phyloP scores from a whole-genome alignment of 2,797 vertebrate species.

The Phataginus tetradactyla region DNA sequence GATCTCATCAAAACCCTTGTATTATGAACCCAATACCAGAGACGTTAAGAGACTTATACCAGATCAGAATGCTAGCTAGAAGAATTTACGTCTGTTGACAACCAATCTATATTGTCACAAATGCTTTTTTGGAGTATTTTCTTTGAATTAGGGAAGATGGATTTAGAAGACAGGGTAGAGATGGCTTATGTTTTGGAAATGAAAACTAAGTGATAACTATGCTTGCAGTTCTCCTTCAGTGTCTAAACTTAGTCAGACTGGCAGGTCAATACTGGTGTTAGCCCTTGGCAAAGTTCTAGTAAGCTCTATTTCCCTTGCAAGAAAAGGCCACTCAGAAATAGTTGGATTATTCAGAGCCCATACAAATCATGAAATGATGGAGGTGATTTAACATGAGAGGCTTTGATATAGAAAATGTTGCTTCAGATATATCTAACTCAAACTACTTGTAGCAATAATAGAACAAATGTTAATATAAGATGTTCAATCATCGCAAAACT shows the following conservation, averaged over 20 bases:
- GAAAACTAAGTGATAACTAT: not conserved
- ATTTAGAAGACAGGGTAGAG: not conserved
- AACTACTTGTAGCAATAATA: not conserved
- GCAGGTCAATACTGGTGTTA: not conserved
- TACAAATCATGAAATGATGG: not conserved
- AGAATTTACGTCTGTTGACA: not conserved
- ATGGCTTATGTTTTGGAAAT: not conserved
- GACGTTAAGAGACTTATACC: not conserved
- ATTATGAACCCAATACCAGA: not conserved
- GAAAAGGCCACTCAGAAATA: not conserved
- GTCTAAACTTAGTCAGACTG: not conserved
- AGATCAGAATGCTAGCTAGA: not conserved
- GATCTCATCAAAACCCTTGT: not conserved
- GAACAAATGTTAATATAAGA: not conserved
- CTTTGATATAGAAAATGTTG: conserved; percentile 10
- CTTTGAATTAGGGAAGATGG: not conserved
- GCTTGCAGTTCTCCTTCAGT: not conserved
- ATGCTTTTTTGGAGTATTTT: not conserved
- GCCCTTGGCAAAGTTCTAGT: not conserved
- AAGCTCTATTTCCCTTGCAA: not conserved
- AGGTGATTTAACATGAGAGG: not conserved
- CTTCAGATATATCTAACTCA: not conserved
- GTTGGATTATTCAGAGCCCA: not conserved
- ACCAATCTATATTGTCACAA: not conserved
- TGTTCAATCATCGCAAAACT: not conserved